Evolutionary conservation across 1,140 invertebrate genomes (phyloP), one percentile per base, ranked within the genome.

Genomic region (Eupristina koningsbergeri): DNA sequence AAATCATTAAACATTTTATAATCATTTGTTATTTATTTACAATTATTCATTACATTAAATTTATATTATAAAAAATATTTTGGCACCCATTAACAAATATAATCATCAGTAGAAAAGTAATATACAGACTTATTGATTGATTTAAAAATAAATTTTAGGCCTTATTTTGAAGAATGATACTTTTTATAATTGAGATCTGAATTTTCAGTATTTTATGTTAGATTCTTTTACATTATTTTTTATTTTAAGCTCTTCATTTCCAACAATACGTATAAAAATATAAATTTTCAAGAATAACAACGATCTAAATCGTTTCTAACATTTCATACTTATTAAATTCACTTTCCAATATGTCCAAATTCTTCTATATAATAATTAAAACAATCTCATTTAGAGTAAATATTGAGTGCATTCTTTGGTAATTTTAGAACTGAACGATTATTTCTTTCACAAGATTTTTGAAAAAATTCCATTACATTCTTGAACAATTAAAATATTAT

Each of bases 1-100:
- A 47, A 80, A 80, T 17, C 39, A 84, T n/a, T 36, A 84, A 84
- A 77, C 76, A 84, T 50, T 63, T 84, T 80, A 84, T 58, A 84
- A 80, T 80, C 19, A 74, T 84, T 80, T 63, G 81, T 78, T 84
- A 47, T 67, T 64, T 84, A 84, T 84, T 84, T 80, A 84, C 77
- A 81, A 31, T 19, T 47, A 78, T 83, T 83, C 74, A 19, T 83
- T 84, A 80, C 76, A 80, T 83, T 78, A 83, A 67, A 29, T 73
- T 74, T 78, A 39, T 73, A 61, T 80, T 64, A 75, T 84, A 80
- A 67, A 84, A 84, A 84, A 84, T 69, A 81, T 80, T 76, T 81
- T 63, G 47, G 41, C 83, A 47, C 39, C 11, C 71, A 53, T 69
- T 41, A 81, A 34, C 45, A 19, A 58, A 67, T 75, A 53, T 83